A percentile compares a stretch with the other conserved stretches of the same genome.
Conservation (phyloP, 2,113 vertebrate species). For the Bufo bufo region DNA sequence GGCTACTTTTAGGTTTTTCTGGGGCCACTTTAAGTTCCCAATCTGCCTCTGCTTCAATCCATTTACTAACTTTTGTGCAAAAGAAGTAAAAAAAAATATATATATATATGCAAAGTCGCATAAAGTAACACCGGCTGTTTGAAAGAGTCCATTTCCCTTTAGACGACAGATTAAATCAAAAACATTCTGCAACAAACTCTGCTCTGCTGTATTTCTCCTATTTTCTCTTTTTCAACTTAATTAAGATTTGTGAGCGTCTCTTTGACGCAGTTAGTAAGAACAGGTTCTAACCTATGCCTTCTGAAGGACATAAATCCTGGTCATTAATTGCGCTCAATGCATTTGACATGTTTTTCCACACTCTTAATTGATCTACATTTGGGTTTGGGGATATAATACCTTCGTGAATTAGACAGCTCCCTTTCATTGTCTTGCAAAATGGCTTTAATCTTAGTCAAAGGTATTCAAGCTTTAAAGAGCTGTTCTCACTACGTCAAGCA, state of each 20-base stretch:
- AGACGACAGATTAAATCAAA: not conserved
- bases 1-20: too few species aligned
- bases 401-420: constrained; percentile 53
- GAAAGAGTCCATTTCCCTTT: not conserved
- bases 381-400: constrained; percentile 46
- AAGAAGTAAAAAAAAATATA: not conserved
- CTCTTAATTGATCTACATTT: constrained; percentile 51
- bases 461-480: constrained; percentile 51
- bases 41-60: not conserved
- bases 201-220: not conserved
- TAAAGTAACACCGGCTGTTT: not conserved
- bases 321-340: constrained; percentile 50
- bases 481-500: constrained; percentile 21
- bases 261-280: not conserved
- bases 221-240: constrained; percentile 38
- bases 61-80: not conserved
- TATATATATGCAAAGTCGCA: not conserved
- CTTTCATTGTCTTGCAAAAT: constrained; percentile 57
- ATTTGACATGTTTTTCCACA: constrained; percentile 50
- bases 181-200: not conserved
- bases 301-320: constrained; percentile 48
- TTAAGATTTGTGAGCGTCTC: constrained; percentile 14
- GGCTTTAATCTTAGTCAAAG: constrained; percentile 53
- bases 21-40: not conserved
- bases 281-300: constrained; percentile 9